Evolutionary conservation across 2,797 vertebrate genomes (phyloP).

Genomic region (Jordanella pulchra): DNA sequence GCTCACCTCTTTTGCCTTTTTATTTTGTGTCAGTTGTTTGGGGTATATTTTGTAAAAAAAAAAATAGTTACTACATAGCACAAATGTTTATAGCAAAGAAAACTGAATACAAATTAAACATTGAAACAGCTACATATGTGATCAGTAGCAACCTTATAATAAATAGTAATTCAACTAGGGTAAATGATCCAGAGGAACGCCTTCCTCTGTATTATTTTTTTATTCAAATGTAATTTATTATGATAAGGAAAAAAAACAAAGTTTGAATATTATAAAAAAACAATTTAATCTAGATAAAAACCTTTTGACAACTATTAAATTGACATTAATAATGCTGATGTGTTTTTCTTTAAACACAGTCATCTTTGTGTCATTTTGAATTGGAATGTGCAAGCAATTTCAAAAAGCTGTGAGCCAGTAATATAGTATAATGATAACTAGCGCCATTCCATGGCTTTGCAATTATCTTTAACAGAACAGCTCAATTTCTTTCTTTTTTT

Average conservation of each 20-base stretch:
- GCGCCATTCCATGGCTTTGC: slow-evolving; percentile 5
- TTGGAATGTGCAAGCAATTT: slow-evolving; percentile 15
- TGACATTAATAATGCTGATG: background rate
- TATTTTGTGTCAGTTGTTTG: background rate
- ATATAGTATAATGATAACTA: slow-evolving; percentile 14
- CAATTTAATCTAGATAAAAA: background rate
- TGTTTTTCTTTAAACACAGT: slow-evolving; percentile 4
- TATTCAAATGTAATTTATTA: too few species aligned
- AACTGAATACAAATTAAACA: background rate
- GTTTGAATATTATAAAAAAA: background rate
- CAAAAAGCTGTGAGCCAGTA: slow-evolving; percentile 20
- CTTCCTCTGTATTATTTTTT: too few species aligned
- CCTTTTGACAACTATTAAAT: slow-evolving; percentile 6
- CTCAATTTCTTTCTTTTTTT: slow-evolving; percentile 21
- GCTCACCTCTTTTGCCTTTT: background rate
- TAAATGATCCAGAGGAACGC: background rate
- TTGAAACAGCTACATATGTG: background rate
- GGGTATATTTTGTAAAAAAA: background rate
- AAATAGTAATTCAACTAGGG: background rate
- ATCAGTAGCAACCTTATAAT: background rate
- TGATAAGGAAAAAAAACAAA: background rate
- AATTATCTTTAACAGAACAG: slow-evolving; percentile 27
- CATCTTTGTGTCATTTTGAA: slow-evolving; percentile 14
- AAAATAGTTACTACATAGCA: background rate
- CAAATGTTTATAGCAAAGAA: too few species aligned